A percentile compares a stretch with the other conserved stretches of the same genome.
Conservation (phyloP, 2,888 invertebrate species). For the Operophtera brumata region DNA sequence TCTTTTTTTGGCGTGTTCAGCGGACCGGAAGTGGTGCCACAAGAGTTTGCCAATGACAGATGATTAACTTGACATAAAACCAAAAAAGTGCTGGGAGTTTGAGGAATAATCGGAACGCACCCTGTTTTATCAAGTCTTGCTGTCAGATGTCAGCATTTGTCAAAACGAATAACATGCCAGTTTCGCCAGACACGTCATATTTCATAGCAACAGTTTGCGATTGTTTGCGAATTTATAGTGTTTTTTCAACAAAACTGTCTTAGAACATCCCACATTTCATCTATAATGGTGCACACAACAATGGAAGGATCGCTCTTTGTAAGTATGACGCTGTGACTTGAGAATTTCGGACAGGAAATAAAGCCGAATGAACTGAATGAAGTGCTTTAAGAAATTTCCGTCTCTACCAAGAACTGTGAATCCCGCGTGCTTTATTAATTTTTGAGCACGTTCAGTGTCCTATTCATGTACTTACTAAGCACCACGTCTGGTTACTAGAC, state of each 20-base stretch:
- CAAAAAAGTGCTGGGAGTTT: no score
- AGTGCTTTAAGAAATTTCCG: neutral
- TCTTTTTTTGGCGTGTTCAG: no score
- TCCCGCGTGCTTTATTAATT: no score
- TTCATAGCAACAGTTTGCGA: no score
- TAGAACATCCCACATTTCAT: slow-evolving; percentile 10
- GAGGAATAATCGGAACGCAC: no score
- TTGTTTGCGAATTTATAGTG: neutral
- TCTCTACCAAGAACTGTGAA: neutral
- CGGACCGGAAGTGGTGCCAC: no score
- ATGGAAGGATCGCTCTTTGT: slow-evolving; percentile 73
- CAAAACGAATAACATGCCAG: no score
- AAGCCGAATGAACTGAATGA: neutral
- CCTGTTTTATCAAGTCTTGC: no score
- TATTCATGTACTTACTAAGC: neutral
- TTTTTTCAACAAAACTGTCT: neutral
- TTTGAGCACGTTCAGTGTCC: neutral
- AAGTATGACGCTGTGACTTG: slow-evolving; percentile 38
- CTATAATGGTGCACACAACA: slow-evolving; percentile 63
- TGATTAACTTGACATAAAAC: no score
- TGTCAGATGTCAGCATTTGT: no score
- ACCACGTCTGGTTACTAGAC: neutral
- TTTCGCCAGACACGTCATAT: no score
- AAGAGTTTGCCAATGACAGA: no score
- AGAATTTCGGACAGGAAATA: neutral